Evolutionary conservation across 2,888 invertebrate species (phyloP), one percentile per base, ranked within the genome.

Genomic region (Cantharis lateralis): DNA sequence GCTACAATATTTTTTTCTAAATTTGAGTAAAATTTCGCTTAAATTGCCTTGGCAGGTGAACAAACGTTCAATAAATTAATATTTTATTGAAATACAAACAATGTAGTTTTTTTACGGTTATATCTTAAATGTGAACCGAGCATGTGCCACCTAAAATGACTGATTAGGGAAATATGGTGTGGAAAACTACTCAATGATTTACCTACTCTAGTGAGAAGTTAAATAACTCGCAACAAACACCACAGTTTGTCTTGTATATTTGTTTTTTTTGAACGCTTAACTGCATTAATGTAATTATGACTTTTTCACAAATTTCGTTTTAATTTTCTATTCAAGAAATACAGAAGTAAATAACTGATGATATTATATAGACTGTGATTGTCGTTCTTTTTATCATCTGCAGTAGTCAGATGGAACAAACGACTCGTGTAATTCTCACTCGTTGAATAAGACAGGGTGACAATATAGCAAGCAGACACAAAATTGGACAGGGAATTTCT

Each of bases 401-500:
- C 68, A 63, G 68, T 68, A 73, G 73, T 69, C 73, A 73, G 73
- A 68, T 26, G 68, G 64, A 63, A 74, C 74, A 74, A 74, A 74
- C 74, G 74, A 66, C 74, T 74, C 74, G 74, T 74, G 74, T 74
- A 74, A 74, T 74, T 74, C 69, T 73, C 70, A 61, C 74, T 70
- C 74, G 63, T 63, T 74, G 69, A 32, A 70, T 69, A 74, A 62
- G 70, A 61, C 70, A 64, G 70, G 74, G 64, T 74, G 74, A 74
- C 74, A 74, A 74, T 70, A 70, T 74, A 32, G 74, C 70, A 70
- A 68, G 74, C 68, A 64, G 64, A 70, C 63, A 62, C 32, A 70
- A 78, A 79, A 80, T 79, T 80, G 80, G 69, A 79, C 77, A 48
- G 80, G 78, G 78, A 80, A 74, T 80, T 78, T 69, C 69, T 48